Evolutionary conservation across 2,888 invertebrate genomes (phyloP).

Genomic region (Cetonia aurata): DNA sequence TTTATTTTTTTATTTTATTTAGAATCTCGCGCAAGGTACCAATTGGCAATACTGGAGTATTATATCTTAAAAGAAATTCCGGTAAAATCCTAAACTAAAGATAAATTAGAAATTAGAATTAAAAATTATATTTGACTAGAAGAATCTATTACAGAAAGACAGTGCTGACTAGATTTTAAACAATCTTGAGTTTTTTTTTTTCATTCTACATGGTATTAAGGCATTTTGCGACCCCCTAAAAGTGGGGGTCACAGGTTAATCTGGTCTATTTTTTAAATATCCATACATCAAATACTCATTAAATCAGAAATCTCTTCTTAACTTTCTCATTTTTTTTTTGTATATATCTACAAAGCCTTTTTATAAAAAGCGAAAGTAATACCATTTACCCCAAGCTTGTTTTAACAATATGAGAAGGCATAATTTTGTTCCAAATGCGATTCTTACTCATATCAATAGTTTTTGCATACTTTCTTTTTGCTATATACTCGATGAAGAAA

Average conservation of each 20-base stretch:
- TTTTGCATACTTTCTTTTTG: too few species aligned
- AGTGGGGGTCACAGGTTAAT: conserved; percentile 61
- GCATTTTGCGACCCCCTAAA: conserved; percentile 63
- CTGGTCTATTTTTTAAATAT: conserved; percentile 52
- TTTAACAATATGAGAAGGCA: conserved; percentile 45
- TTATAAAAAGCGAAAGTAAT: conserved; percentile 49
- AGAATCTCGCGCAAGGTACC: conserved; percentile 9
- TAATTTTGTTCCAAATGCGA: conserved; percentile 61
- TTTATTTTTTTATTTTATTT: conserved; percentile 8
- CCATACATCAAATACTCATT: conserved; percentile 51
- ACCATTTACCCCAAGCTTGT: conserved; percentile 47
- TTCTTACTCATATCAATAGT: conserved; percentile 54
- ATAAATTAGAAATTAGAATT: conserved; percentile 46
- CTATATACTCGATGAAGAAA: conserved; percentile 3
- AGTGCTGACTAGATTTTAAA: conserved; percentile 64
- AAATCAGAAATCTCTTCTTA: conserved; percentile 42
- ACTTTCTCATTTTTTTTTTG: conserved; percentile 41
- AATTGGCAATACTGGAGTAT: conserved; percentile 39
- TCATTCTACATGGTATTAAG: conserved; percentile 60
- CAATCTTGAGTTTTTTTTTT: conserved; percentile 50
- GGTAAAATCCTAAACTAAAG: conserved; percentile 48
- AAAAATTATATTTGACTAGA: conserved; percentile 55
- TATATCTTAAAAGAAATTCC: conserved; percentile 42
- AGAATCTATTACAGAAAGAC: conserved; percentile 59
- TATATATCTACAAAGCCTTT: conserved; percentile 52